Conservation (phyloP, 2,888 invertebrate species). For the Hartigia nigra region DNA sequence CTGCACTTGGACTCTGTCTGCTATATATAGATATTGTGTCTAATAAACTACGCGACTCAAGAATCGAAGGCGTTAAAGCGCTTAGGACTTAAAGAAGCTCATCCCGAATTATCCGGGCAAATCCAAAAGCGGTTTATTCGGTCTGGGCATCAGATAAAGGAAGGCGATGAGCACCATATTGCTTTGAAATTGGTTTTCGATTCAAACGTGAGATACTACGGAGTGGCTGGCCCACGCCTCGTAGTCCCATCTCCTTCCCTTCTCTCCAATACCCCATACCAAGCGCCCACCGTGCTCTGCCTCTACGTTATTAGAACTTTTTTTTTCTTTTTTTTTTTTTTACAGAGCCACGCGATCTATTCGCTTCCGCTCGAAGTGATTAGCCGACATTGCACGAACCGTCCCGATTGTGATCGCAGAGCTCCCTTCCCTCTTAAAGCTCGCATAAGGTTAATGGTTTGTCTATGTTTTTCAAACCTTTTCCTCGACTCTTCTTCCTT, state of each 20-base stretch:
- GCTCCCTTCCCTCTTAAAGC: background rate
- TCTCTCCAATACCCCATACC: conserved; percentile 9
- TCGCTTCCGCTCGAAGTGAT: background rate
- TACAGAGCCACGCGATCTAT: background rate
- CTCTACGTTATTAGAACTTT: conserved; percentile 32
- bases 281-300: background rate
- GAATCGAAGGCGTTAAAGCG: conserved; percentile 37
- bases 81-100: conserved; percentile 30
- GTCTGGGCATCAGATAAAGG: conserved; percentile 52
- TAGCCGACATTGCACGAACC: background rate
- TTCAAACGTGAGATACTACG: conserved; percentile 55
- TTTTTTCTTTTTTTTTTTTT: background rate
- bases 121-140: conserved; percentile 48
- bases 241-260: conserved; percentile 1
- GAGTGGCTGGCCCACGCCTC: conserved; percentile 16
- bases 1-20: background rate
- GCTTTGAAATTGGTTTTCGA: conserved; percentile 64
- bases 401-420: background rate
- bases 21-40: background rate
- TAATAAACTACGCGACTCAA: background rate
- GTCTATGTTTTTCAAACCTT: background rate
- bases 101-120: conserved; percentile 33
- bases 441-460: background rate
- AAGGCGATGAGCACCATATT: conserved; percentile 58
- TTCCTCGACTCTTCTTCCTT: background rate